These are phyloP conservation scores for Rostratula benghalensis DNA, from an alignment of 2,113 vertebrate genomes.

Conservation along the genomic window DNA sequence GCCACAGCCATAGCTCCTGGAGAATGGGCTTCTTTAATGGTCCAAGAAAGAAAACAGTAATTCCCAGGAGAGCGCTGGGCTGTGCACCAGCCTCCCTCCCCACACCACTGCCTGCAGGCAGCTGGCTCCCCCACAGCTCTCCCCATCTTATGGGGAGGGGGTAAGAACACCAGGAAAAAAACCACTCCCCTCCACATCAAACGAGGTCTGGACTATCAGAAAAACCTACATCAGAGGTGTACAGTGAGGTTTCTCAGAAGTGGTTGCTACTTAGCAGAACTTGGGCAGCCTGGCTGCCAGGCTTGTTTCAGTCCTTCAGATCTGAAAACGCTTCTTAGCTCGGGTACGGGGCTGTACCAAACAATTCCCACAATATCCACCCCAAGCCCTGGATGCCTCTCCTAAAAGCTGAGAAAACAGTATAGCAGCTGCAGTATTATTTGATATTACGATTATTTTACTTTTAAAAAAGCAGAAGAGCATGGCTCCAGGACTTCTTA, in stretches of 20 bases:
- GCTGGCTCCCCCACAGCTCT: background rate
- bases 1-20: rapidly evolving
- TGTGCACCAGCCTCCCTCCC: background rate
- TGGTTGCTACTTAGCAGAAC: background rate
- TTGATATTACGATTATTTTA: background rate
- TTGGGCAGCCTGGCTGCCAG: background rate
- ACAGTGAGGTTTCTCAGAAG: background rate
- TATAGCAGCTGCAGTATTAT: background rate
- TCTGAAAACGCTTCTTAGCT: background rate
- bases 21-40: background rate
- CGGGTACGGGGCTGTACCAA: background rate
- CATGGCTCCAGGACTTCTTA: background rate
- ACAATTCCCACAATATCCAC: background rate
- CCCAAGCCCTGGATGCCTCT: background rate
- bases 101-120: background rate
- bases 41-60: background rate
- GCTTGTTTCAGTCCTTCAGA: background rate
- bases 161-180: background rate
- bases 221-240: background rate
- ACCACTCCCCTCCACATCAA: rapidly evolving
- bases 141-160: background rate
- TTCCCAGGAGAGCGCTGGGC: background rate
- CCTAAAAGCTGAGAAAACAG: background rate
- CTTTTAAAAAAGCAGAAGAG: background rate
- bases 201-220: background rate